Evolutionary conservation across 2,797 vertebrate genomes (phyloP).

Genomic region (Eospalax fontanierii): DNA sequence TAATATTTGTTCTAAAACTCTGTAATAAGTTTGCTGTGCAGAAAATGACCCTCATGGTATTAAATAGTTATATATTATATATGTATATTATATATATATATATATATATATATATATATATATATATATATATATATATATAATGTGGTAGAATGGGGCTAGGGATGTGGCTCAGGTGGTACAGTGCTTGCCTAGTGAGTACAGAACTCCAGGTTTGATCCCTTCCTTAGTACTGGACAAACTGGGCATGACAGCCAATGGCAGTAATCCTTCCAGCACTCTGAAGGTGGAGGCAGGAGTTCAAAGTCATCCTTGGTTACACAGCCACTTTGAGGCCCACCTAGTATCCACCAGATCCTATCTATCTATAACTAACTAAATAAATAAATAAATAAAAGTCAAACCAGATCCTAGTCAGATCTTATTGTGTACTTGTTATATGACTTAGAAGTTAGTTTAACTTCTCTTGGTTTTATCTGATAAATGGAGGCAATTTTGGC

Average conservation of each 20-base stretch:
- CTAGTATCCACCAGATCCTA: rapidly evolving
- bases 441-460: not conserved
- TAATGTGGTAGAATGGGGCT: not conserved
- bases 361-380: not conserved
- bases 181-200: not conserved
- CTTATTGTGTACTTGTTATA: not conserved
- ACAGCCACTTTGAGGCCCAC: not conserved
- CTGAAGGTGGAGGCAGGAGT: not conserved
- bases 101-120: too few species aligned
- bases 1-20: not conserved
- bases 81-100: too few species aligned
- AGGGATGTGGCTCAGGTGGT: not conserved
- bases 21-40: not conserved
- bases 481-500: not conserved
- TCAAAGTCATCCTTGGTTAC: not conserved
- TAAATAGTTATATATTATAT: too few species aligned
- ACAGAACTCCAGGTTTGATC: not conserved
- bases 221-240: not conserved
- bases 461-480: not conserved
- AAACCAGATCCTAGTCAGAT: not conserved
- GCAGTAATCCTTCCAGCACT: not conserved
- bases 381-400: not conserved
- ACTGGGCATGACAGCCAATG: not conserved
- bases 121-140: too few species aligned
- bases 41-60: not conserved